Base-by-base conservation (phyloP, 2,113 vertebrate genomes). In the Tragulus kanchil region DNA sequence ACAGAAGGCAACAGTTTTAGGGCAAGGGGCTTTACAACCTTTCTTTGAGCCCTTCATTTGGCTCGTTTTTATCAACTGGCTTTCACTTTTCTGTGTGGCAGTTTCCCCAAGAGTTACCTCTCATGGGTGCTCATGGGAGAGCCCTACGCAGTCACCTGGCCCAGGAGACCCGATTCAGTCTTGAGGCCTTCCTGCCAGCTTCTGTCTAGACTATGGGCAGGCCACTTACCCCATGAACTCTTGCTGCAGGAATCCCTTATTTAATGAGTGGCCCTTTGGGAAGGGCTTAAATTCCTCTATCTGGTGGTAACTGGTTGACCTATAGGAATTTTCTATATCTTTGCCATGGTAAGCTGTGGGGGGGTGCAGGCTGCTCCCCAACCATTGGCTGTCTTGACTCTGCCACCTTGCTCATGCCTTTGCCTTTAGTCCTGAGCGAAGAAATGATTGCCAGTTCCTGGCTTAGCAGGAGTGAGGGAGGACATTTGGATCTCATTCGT, bases 141-240 rank as follows among this genome's bases (percentile, higher is more conserved):
- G 48, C 5, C 7, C 6, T 31, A 62, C 1, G 9, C 3, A 56
- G 71, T 45, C 16, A 78, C 6, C 61, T 92, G 31, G 65, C 23
- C 42, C 11, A 26, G 69, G 85, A 69, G 14, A 13, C 15, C 42
- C 73, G 26, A 4, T 3, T 69, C 7, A 31, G 23, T 36, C 36
- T 86, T 67, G 19, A 75, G 10, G 7, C 90, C 25, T 42, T 91
- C 25, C 61, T 52, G 36, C 6, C 48, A 42, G 16, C 25, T 79
- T 79, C 31, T n/a, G 6, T 28, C 31, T 11, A 83, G 12, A 52
- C 7, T 0, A 13, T 42, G 12, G 16, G 4, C 14, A 50, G 50
- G 11, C 15, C 1, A n/a, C 23, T 79, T 1, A 69, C 0, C 25
- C 12, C 6, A 3, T 17, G 7, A 5, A 8, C 36, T 84, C 31